Base-by-base conservation (phyloP, 2,113 vertebrate species). In the Rhinoderma darwinii region DNA sequence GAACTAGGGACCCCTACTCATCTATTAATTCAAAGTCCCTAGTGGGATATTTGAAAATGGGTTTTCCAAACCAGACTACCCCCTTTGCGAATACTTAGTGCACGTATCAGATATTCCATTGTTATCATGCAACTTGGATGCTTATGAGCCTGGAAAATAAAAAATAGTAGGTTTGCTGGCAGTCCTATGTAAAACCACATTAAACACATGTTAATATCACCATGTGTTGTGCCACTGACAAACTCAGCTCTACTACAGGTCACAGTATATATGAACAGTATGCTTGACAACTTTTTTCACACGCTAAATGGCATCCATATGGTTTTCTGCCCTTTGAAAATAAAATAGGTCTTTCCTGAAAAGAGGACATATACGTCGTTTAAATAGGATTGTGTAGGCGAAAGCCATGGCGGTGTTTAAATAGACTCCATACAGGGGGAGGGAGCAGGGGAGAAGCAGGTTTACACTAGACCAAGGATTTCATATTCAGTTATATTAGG, bases 371-470 rank as follows among this genome's bases (percentile, higher is more conserved):
- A 43, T 18, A 81, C 27, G 14, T 81, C 54, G 14, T 81, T 56
- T 43, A 81, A 81, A 81, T 81, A 81, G 78, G 37, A 81, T 27
- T 63, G 78, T 81, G 78, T 63, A 41, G 78, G 78, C 39, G 78
- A 63, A 2, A 4, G 56, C 37, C 47, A 2, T 25, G 17, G 35
- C 22, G 50, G 18, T n/a, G 50, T 56, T 27, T 54, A 56, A 79
- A 56, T 56, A 39, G 50, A 39, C n/a, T 74, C 72, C 20, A 15
- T 30, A 41, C 12, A n/a, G 3, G 39, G 9, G 11, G n/a, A 27
- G n/a, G 10, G 25, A 22, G 72, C 15, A n/a, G 6, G 18, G 76
- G 30, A 18, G 27, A 32, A 39, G 32, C 50, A 15, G 17, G 12
- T 20, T 75, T 54, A 35, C 47, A 18, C 30, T 27, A 14, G 0